Conservation (phyloP, 2,888 invertebrate genomes). For the Watsonalla cultraria region DNA sequence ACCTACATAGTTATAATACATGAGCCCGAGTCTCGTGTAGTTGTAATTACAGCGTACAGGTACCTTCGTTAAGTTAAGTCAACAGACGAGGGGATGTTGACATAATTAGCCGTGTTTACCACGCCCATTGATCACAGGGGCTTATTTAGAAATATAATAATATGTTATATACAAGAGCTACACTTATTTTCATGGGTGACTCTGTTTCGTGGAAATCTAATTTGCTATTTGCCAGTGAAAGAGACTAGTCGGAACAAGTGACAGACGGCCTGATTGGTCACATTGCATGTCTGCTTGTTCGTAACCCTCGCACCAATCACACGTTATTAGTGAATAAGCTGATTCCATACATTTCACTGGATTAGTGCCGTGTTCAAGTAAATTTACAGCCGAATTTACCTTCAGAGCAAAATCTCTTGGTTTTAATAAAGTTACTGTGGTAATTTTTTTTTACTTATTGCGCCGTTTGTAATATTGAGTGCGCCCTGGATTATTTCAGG, state of each 20-base stretch:
- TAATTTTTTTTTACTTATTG: too few relatives aligned
- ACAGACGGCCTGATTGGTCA: slow-evolving; percentile 66
- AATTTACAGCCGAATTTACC: too few relatives aligned
- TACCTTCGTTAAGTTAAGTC: slow-evolving; percentile 1
- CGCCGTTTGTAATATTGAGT: too few relatives aligned
- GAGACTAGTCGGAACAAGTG: too few relatives aligned
- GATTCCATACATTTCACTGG: slow-evolving; percentile 25
- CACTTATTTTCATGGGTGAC: too few relatives aligned
- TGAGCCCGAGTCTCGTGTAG: slow-evolving; percentile 3
- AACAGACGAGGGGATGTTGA: not conserved
- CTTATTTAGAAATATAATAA: too few relatives aligned
- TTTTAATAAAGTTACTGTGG: too few relatives aligned
- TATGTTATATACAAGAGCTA: too few relatives aligned
- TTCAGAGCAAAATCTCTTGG: too few relatives aligned
- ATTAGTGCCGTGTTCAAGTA: slow-evolving; percentile 4
- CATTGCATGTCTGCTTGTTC: slow-evolving; percentile 32
- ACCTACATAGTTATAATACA: not conserved
- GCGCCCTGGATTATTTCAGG: too few relatives aligned
- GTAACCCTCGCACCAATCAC: slow-evolving; percentile 44
- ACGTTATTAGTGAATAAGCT: slow-evolving; percentile 60
- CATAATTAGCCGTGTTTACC: not conserved
- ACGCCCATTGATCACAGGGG: not conserved
- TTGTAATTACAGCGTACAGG: slow-evolving; percentile 2
- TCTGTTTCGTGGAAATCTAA: too few relatives aligned
- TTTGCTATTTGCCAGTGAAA: too few relatives aligned